Evolutionary conservation across 2,113 vertebrate genomes (phyloP).

Genomic region (Lepidothrix coronata): DNA sequence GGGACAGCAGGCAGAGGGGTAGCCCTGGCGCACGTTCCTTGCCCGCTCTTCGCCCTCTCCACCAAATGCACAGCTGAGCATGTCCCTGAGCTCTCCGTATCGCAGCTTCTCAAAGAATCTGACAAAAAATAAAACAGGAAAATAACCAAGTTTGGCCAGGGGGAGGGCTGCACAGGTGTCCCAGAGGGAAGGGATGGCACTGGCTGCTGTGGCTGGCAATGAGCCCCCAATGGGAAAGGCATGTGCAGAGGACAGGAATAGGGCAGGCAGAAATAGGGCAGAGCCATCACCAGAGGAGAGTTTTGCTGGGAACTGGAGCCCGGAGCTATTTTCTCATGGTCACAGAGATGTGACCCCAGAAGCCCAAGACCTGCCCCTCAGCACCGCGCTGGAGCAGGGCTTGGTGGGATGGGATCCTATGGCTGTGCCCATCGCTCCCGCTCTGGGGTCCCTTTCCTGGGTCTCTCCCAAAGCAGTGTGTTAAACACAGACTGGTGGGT

Average conservation of each 20-base stretch:
- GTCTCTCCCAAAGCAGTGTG: not conserved
- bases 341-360: rapidly evolving
- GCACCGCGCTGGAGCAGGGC: too few relatives aligned
- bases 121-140: too few relatives aligned
- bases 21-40: rapidly evolving
- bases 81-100: not conserved
- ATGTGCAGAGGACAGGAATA: not conserved
- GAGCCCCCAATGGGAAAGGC: not conserved
- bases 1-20: not conserved
- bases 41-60: not conserved
- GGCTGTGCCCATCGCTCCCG: rapidly evolving
- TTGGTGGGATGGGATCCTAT: not conserved
- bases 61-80: too few relatives aligned
- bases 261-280: not conserved
- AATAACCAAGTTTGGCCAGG: not conserved
- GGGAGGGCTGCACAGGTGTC: not conserved
- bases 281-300: not conserved
- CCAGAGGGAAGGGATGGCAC: not conserved
- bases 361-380: too few relatives aligned
- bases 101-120: not conserved
- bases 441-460: not conserved
- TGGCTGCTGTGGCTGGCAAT: not conserved
- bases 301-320: not conserved
- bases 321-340: not conserved
- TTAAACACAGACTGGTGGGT: not conserved